Conservation (phyloP, 2,797 vertebrate genomes). For the Acipenser transmontanus region DNA sequence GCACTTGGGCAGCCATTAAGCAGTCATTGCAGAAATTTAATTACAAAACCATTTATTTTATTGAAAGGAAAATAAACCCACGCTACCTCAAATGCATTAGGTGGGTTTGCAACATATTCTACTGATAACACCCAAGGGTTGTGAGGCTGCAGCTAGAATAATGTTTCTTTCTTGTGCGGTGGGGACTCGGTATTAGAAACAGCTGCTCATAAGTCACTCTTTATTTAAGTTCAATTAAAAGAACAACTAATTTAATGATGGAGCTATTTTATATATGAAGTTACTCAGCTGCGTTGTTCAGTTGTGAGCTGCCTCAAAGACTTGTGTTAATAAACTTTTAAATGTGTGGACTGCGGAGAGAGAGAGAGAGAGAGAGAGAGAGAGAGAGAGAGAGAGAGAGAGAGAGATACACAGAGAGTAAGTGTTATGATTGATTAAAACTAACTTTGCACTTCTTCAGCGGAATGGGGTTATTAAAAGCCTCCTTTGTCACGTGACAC, state of each 20-base stretch:
- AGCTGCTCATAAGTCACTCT: slow-evolving; percentile 78
- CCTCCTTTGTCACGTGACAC: slow-evolving; percentile 27
- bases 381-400: too few species aligned
- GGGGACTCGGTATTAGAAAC: slow-evolving; percentile 77
- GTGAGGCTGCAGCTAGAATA: slow-evolving; percentile 66
- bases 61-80: slow-evolving; percentile 97
- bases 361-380: too few species aligned
- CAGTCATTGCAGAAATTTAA: slow-evolving; percentile 83
- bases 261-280: slow-evolving; percentile 64
- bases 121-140: slow-evolving; percentile 91
- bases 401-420: slow-evolving; percentile 34
- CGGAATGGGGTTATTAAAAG: slow-evolving; percentile 26
- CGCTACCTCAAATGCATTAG: slow-evolving; percentile 88
- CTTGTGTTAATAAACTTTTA: slow-evolving; percentile 44
- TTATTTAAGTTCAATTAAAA: slow-evolving; percentile 89
- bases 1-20: slow-evolving; percentile 92
- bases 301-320: slow-evolving; percentile 24
- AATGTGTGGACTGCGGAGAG: slow-evolving; percentile 29
- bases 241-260: slow-evolving; percentile 84
- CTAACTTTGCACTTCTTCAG: slow-evolving; percentile 37
- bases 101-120: slow-evolving; percentile 75
- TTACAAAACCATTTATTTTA: slow-evolving; percentile 95
- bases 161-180: slow-evolving; percentile 73
- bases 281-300: slow-evolving; percentile 54
- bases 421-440: slow-evolving; percentile 20